Base-by-base conservation (phyloP, 2,113 vertebrate genomes). In the Tetraodon nigroviridis region DNA sequence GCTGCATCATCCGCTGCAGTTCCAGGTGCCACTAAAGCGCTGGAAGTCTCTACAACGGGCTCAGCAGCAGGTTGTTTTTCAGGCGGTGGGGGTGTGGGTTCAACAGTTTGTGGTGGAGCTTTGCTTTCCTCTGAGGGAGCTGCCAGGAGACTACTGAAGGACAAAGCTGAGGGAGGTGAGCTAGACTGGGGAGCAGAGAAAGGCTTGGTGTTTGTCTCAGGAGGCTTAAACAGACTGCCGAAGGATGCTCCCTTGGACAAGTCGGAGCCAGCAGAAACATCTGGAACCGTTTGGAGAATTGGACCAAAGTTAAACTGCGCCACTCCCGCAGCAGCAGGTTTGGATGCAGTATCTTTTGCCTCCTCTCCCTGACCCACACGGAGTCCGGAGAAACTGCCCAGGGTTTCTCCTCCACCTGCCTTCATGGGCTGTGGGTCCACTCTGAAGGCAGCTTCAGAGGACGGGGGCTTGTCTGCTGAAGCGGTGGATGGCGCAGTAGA, bases 321-420 rank as follows among this genome's bases (percentile, higher is more conserved):
- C 13, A 51, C 37, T 54, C 24, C 76, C 15, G 51, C 16, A 32
- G 79, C 54, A 20, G 81, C 50, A 42, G 91, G 84, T 66, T 82
- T 51, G 42, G 63, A 5, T 3, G 68, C 2, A n/a, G 69, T 42
- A 3, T 83, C 76, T 69, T 92, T 94, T 2, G 80, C 87, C 15
- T 95, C 93, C 5, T 95, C 94, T 3, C 87, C 90, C 42, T 91
- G 94, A 58, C 94, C 93, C 1, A 98, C 96, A 0, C 94, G 88
- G 0, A 99, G 85, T 3, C 92, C 95, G 0, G 93, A 96, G 61
- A 99, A 98, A 61, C 91, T 91, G 6, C 96, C 96, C 0, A 98
- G 89, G 0, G 96, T 96, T 81, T 98, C 97, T 12, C 95, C 95
- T 7, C 89, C 80, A 12, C 73, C 80, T 24, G 85, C 41, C 81